Percentiles rank a stretch among this genome's conserved stretches.
Evolutionary conservation across 2,113 vertebrate genomes (phyloP).

Genomic region (Carassius gibelio): DNA sequence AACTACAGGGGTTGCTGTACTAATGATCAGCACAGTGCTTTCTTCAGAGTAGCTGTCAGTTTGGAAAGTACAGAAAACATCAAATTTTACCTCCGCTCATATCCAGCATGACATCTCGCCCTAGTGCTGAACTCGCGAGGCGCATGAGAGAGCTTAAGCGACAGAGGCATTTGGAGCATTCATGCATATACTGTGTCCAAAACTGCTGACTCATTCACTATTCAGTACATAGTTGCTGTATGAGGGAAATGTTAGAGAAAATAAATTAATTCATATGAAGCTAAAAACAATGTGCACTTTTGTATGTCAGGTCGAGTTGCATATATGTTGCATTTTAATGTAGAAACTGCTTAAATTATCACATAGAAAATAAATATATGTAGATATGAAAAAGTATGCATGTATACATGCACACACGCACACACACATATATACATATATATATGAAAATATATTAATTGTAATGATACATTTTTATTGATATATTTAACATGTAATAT

Average conservation of each 20-base stretch:
- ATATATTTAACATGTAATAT: no score
- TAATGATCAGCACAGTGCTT: not conserved
- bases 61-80: not conserved
- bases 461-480: no score
- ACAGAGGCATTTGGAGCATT: conserved; percentile 2
- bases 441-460: no score
- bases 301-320: not conserved
- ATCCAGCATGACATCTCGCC: not conserved
- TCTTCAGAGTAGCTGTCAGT: not conserved
- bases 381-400: not conserved
- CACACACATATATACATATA: no score
- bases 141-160: not conserved
- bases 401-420: no score
- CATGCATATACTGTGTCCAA: conserved; percentile 5
- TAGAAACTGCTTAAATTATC: not conserved
- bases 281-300: not conserved
- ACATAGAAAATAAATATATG: no score
- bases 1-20: not conserved
- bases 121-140: not conserved
- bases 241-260: not conserved
- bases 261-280: not conserved
- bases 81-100: not conserved
- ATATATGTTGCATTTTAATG: not conserved
- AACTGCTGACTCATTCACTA: conserved; percentile 1
- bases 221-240: not conserved